Percentiles rank a stretch among this genome's conserved stretches.
phyloP scores from a whole-genome alignment of 2,797 vertebrate genomes.

The Xenops minutus region DNA sequence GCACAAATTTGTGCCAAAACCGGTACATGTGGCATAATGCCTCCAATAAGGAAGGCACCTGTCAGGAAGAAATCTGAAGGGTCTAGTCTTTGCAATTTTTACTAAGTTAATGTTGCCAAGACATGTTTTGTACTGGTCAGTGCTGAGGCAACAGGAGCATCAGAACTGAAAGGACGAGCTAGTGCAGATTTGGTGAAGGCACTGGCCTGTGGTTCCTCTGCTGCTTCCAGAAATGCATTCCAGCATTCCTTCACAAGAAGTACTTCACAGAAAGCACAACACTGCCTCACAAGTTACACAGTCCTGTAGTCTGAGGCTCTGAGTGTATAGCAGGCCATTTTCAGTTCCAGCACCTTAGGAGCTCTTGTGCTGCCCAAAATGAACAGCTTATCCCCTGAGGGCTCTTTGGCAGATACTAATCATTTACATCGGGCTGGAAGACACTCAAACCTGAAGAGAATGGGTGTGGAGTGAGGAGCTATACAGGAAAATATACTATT shows the following conservation, averaged over 20 bases:
- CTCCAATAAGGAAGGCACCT: background rate
- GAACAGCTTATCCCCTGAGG: background rate
- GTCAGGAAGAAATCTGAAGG: background rate
- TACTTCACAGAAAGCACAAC: background rate
- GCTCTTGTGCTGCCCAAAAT: background rate
- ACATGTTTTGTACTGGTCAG: background rate
- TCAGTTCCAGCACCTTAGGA: background rate
- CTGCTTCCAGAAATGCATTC: background rate
- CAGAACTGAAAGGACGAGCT: background rate
- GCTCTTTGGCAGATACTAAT: background rate
- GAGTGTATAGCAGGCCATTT: background rate
- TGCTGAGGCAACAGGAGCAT: background rate
- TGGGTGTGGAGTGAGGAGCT: background rate
- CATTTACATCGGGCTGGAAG: background rate
- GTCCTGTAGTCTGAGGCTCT: background rate
- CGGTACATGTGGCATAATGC: background rate
- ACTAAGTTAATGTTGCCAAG: background rate
- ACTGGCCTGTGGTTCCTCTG: background rate
- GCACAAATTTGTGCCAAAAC: background rate
- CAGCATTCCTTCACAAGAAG: rapidly evolving
- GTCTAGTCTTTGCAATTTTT: background rate
- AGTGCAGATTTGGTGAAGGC: background rate
- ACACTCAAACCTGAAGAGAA: background rate
- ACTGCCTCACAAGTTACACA: background rate
- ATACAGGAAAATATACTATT: background rate